These are phyloP conservation scores for Microcebus griseorufus DNA, from an alignment of 2,113 vertebrate species.

Conservation along the genomic window DNA sequence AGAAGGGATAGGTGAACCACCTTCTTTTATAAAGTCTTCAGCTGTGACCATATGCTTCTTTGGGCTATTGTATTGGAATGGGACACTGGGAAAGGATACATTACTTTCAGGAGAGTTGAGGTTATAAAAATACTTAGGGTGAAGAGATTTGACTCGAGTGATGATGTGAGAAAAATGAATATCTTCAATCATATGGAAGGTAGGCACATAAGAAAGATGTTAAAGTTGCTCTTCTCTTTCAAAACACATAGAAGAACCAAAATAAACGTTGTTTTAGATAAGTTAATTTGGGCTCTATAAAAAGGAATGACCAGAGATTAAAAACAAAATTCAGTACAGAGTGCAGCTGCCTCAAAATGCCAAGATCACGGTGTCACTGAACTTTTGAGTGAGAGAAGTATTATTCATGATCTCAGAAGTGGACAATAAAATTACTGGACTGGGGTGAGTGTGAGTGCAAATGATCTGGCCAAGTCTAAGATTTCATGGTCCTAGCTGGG, in stretches of 20 bases:
- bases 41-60: too few species aligned
- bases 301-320: background rate
- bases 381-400: too few species aligned
- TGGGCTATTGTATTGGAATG: background rate
- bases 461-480: background rate
- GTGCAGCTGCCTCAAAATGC: background rate
- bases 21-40: background rate
- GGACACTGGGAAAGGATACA: background rate
- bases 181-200: background rate
- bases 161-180: background rate
- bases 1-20: background rate
- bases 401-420: background rate
- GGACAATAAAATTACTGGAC: background rate
- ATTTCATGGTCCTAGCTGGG: background rate
- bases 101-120: background rate
- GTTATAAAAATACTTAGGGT: background rate
- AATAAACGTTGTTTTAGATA: background rate
- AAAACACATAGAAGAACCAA: background rate
- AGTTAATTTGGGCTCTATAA: background rate
- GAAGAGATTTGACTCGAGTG: background rate
- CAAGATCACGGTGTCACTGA: background rate
- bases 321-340: background rate
- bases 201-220: background rate
- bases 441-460: background rate
- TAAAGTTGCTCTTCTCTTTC: background rate